A percentile compares a stretch with the other conserved stretches of the same genome.
Evolutionary conservation across 2,797 vertebrate genomes (phyloP).

Genomic region (Alcedo atthis): DNA sequence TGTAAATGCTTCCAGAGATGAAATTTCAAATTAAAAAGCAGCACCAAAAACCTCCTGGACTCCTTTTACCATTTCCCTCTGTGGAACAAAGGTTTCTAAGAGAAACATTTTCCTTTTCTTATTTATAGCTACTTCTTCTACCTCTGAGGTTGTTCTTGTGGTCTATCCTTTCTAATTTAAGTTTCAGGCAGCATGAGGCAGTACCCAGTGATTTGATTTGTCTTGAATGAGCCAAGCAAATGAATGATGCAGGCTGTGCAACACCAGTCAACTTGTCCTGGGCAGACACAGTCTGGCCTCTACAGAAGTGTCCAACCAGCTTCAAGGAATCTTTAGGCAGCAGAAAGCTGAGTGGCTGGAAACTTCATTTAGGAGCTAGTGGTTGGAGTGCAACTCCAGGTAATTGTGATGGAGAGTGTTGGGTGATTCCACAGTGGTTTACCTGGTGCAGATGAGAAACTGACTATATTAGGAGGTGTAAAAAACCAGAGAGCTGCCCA

Average conservation of each 20-base stretch:
- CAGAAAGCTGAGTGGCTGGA: background rate
- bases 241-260: background rate
- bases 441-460: background rate
- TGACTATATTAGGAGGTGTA: background rate
- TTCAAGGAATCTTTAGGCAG: background rate
- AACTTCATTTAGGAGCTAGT: background rate
- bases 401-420: background rate
- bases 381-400: background rate
- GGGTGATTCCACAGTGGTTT: background rate
- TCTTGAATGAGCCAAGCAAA: background rate
- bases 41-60: constrained; percentile 26
- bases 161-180: constrained; percentile 55
- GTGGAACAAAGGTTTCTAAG: constrained; percentile 32
- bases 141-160: constrained; percentile 12
- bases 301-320: background rate
- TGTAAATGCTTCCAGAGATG: background rate
- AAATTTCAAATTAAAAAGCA: constrained; percentile 49
- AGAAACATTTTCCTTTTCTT: constrained; percentile 25
- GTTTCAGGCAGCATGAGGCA: constrained; percentile 8
- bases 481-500: background rate
- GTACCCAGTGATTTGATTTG: constrained; percentile 18
- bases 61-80: background rate
- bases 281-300: background rate
- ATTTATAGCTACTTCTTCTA: constrained; percentile 36
- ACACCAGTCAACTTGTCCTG: background rate